Base-by-base conservation (phyloP, 2,113 vertebrate species). In the Neogobius melanostomus region DNA sequence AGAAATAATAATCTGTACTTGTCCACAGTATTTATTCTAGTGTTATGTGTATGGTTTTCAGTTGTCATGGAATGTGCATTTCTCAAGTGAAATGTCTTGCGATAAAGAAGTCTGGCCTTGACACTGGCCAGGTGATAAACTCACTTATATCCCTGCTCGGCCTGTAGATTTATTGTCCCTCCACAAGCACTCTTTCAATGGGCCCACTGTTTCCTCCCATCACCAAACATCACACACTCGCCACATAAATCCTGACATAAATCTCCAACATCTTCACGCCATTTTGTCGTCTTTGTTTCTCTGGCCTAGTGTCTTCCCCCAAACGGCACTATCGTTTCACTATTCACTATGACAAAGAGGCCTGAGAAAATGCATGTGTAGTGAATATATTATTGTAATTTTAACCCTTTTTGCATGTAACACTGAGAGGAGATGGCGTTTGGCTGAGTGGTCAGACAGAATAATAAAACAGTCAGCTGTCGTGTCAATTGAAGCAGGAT, bases 121-220 rank as follows among this genome's bases (percentile, higher is more conserved):
- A 90, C 84, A 86, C 83, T 56, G 64, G 53, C 72, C 65, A 72
- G 72, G 78, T 89, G 92, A 93, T 92, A 93, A 91, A 86, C 87
- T 80, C 69, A 75, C 86, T 88, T 88, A 79, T 82, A 82, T 85
- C 85, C 68, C 74, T 66, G 45, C 72, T 76, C 74, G 49, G 52
- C 59, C 79, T 82, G 88, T 77, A 82, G 88, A 92, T 91, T 91
- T 92, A 93, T 85, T 76, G 83, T 88, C 72, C 85, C 68, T 66
- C 71, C 75, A 71, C 85, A 83, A 82, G 81, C 83, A 64, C 60
- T 84, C 86, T 85, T 89, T 89, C 86, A 82, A 67, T 68, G 49
- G 66, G 68, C 76, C 76, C 84, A 76, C 64, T 79, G 84, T 81
- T 87, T 87, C 87, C 74, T 85, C 85, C 84, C 85, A 86, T 91